Conservation (phyloP, 1,140 invertebrate species). For the Melipona quadrifasciata region DNA sequence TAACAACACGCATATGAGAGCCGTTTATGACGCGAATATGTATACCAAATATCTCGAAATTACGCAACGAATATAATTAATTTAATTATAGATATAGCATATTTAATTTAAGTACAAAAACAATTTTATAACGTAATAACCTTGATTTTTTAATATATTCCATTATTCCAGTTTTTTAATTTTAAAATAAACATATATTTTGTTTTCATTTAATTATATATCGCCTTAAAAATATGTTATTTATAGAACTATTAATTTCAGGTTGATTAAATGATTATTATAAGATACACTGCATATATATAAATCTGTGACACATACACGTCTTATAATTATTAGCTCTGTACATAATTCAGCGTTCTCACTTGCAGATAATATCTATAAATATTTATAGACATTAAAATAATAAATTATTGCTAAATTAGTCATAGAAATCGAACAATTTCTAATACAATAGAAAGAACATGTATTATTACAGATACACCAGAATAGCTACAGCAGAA, state of each 20-base stretch:
- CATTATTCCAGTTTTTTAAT: background rate
- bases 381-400: conserved; percentile 58
- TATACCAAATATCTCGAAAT: conserved; percentile 26
- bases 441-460: background rate
- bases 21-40: conserved; percentile 15
- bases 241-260: background rate
- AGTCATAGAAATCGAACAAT: conserved; percentile 16
- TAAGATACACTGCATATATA: conserved; percentile 26
- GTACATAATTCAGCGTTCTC: conserved; percentile 31
- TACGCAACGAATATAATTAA: background rate
- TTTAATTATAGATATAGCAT: background rate
- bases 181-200: background rate
- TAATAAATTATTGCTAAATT: conserved; percentile 63
- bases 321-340: background rate
- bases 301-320: background rate
- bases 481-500: conserved; percentile 1
- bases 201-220: background rate
- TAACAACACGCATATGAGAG: conserved; percentile 1
- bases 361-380: conserved; percentile 14
- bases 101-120: conserved; percentile 5
- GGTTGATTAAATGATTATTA: conserved; percentile 8
- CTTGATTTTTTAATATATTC: too few relatives aligned
- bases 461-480: background rate
- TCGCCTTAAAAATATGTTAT: background rate
- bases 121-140: background rate